Conservation (phyloP, 2,113 vertebrate genomes). For the Carassius carassius region DNA sequence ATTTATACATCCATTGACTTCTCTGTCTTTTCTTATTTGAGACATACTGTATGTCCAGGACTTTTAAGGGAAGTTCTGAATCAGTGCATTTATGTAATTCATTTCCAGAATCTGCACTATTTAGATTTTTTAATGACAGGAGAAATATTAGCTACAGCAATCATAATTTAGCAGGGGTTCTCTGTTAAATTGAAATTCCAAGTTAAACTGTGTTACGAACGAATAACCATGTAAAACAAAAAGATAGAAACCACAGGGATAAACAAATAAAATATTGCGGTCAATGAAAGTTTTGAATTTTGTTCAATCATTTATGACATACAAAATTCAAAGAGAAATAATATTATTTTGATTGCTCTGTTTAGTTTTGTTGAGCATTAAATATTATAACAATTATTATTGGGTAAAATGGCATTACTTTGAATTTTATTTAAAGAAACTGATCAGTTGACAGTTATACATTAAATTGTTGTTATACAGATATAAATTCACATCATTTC, state of each 20-base stretch:
- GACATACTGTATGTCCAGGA: too few species aligned
- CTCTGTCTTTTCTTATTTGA: neutral
- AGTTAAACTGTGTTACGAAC: neutral
- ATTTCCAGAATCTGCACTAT: neutral
- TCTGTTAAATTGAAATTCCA: neutral
- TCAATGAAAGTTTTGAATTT: neutral
- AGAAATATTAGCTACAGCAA: neutral
- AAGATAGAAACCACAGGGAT: constrained; percentile 11
- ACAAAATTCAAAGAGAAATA: neutral
- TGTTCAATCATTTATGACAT: neutral
- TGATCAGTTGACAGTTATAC: too few species aligned
- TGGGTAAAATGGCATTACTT: neutral
- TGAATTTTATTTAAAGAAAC: neutral
- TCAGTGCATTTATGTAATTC: neutral
- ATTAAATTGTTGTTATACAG: neutral
- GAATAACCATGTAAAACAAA: constrained; percentile 10
- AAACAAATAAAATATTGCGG: neutral
- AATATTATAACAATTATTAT: neutral
- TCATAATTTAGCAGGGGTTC: neutral
- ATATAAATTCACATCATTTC: neutral
- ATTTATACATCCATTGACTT: neutral
- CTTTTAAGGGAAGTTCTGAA: neutral
- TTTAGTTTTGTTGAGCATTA: neutral
- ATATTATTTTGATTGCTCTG: neutral
- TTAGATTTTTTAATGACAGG: neutral